Percentiles rank a stretch among this genome's conserved stretches.
Evolutionary conservation across 2,888 invertebrate genomes (phyloP).

Genomic region (Tipula unca): DNA sequence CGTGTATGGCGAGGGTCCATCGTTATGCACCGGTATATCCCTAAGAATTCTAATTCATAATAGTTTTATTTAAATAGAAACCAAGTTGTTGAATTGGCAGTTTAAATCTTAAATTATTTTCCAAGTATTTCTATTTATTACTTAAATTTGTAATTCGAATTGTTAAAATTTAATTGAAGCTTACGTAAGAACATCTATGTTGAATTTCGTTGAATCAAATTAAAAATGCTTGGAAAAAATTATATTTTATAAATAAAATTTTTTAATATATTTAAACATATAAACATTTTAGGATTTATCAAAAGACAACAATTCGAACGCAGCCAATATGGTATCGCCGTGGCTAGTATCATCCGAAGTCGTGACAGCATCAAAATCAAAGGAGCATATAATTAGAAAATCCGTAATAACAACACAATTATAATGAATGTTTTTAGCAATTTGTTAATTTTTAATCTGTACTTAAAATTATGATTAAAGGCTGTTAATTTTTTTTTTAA

Average conservation of each 20-base stretch:
- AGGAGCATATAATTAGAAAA: slow-evolving; percentile 67
- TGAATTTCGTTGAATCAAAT: not conserved
- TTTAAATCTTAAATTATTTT: no score
- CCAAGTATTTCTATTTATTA: no score
- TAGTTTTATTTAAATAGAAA: no score
- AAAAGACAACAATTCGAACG: slow-evolving; percentile 23
- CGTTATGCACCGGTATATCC: no score
- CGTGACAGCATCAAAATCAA: slow-evolving; percentile 53
- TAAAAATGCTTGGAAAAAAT: not conserved
- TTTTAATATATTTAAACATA: not conserved
- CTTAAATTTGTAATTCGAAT: not conserved
- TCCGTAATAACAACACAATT: slow-evolving; percentile 83
- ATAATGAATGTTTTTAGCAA: slow-evolving; percentile 35
- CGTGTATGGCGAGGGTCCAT: no score
- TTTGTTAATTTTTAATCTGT: not conserved
- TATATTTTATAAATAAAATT: not conserved
- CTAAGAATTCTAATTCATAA: no score
- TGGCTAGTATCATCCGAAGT: slow-evolving; percentile 75
- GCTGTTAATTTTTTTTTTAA: not conserved
- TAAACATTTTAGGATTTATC: not conserved
- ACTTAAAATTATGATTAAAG: not conserved
- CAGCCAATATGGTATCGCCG: slow-evolving; percentile 61
- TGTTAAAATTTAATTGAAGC: no score
- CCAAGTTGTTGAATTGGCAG: no score
- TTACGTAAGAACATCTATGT: no score